Conservation (phyloP, 2,797 vertebrate genomes). For the Falco biarmicus region DNA sequence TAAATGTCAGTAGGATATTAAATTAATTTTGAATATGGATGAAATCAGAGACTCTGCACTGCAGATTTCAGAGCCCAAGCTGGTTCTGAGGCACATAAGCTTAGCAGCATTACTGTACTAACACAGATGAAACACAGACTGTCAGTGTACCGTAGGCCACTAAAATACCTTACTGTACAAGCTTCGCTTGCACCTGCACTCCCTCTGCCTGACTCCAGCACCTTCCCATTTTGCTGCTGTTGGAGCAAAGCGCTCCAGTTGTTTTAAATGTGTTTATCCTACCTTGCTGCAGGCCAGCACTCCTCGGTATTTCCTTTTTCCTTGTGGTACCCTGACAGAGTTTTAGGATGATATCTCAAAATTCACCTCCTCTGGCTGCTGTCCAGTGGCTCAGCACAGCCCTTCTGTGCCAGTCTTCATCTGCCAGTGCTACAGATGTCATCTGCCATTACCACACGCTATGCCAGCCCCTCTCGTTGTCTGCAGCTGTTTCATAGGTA, state of each 20-base stretch:
- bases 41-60: not conserved
- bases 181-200: not conserved
- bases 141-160: not conserved
- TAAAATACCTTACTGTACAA: not conserved
- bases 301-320: not conserved
- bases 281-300: not conserved
- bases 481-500: not conserved
- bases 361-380: not conserved
- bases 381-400: not conserved
- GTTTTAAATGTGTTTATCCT: not conserved
- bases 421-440: not conserved
- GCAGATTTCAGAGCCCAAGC: not conserved
- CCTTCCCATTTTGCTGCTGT: not conserved
- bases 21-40: not conserved
- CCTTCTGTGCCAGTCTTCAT: not conserved
- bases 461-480: not conserved
- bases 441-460: rapidly evolving
- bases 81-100: not conserved
- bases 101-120: not conserved
- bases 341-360: not conserved
- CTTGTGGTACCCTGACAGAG: not conserved
- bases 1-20: not conserved
- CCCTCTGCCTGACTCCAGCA: not conserved
- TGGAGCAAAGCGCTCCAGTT: not conserved
- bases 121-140: not conserved